phyloP scores from a whole-genome alignment of 2,113 vertebrate genomes.

The Sapayoa aenigma region DNA sequence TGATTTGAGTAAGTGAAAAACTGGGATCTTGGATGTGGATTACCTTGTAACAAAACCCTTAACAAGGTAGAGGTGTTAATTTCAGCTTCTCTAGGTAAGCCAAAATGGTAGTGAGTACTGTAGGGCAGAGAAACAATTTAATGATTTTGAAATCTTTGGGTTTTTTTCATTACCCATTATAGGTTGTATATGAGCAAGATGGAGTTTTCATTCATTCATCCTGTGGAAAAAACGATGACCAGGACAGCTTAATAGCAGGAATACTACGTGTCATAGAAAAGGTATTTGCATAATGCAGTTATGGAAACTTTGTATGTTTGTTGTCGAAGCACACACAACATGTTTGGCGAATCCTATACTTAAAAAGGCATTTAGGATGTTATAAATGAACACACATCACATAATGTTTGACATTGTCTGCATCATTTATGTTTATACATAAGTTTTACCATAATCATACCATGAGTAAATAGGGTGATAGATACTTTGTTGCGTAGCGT shows the following conservation, averaged over 20 bases:
- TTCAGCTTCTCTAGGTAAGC: not conserved
- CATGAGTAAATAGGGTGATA: not conserved
- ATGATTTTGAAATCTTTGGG: not conserved
- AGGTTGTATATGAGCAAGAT: constrained; percentile 92
- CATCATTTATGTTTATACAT: not conserved
- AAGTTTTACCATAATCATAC: not conserved
- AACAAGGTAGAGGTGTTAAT: not conserved
- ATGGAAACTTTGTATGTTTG: not conserved
- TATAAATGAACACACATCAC: not conserved
- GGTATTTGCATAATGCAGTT: constrained; percentile 68
- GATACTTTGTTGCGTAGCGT: not conserved
- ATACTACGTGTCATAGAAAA: constrained; percentile 88
- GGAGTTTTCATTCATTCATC: constrained; percentile 91
- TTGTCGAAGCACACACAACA: accelerated
- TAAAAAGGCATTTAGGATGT: not conserved
- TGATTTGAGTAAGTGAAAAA: not conserved
- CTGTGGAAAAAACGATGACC: constrained; percentile 81
- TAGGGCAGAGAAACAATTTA: not conserved
- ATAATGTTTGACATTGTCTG: not conserved
- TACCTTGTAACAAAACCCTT: not conserved
- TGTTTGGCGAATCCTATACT: not conserved
- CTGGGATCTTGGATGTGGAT: not conserved
- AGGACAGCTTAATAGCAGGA: constrained; percentile 86
- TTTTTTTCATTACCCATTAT: not conserved
- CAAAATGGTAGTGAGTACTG: not conserved